These are phyloP conservation scores for Gonatopus flavifemur DNA, from an alignment of 1,140 invertebrate genomes.

Conservation along the genomic window DNA sequence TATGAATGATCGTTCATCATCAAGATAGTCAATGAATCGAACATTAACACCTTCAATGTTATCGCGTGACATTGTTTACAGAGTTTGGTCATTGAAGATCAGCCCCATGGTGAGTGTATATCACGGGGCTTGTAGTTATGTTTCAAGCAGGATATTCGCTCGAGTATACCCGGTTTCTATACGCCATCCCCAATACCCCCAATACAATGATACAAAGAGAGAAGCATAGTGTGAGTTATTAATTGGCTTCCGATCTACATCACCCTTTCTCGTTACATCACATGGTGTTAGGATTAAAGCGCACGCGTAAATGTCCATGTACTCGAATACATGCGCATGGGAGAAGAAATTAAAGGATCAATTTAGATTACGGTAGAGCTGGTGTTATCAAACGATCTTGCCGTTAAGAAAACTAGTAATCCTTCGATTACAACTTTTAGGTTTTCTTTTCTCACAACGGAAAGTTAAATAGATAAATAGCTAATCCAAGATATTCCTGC, in stretches of 20 bases:
- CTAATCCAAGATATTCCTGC: too few species aligned
- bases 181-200: too few species aligned
- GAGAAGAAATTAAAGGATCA: conserved; percentile 50
- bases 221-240: conserved; percentile 40
- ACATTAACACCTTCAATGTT: conserved; percentile 40
- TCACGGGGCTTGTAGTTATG: conserved; percentile 34
- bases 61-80: conserved; percentile 37
- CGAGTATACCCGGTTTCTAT: conserved; percentile 18
- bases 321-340: conserved; percentile 27
- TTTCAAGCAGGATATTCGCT: conserved; percentile 31
- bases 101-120: conserved; percentile 47
- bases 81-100: conserved; percentile 42
- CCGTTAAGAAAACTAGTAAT: too few species aligned
- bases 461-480: too few species aligned
- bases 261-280: too few species aligned
- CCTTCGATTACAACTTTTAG: too few species aligned
- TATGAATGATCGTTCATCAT: too few species aligned
- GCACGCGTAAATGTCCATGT: neutral
- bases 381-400: too few species aligned
- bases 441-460: too few species aligned
- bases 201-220: too few species aligned
- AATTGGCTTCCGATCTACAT: conserved; percentile 53
- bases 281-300: neutral
- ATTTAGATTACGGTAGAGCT: conserved; percentile 31
- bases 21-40: too few species aligned